Evolutionary conservation across 2,797 vertebrate genomes (phyloP).

Genomic region (Diglossa cyanea): DNA sequence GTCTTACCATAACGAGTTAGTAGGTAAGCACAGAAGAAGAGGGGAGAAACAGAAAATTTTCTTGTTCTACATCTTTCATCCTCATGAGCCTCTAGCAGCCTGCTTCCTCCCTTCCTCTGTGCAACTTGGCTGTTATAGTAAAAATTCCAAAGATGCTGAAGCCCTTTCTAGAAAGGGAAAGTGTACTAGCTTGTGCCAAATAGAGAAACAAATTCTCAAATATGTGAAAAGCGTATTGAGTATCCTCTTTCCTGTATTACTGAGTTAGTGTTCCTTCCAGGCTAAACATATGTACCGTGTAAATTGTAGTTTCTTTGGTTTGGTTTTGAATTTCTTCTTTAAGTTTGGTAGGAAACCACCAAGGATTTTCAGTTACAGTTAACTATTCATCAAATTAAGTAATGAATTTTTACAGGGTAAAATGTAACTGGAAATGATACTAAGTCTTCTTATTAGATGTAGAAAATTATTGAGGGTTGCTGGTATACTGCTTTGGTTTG

Average conservation of each 20-base stretch:
- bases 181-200: background rate
- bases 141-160: background rate
- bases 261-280: background rate
- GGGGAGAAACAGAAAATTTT: background rate
- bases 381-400: background rate
- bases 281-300: accelerated
- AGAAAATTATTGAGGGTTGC: background rate
- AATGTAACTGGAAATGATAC: background rate
- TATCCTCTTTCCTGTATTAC: background rate
- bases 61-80: background rate
- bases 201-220: background rate
- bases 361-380: background rate
- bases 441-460: background rate
- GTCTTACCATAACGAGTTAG: accelerated
- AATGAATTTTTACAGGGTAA: background rate
- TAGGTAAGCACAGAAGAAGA: background rate
- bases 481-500: background rate
- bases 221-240: background rate
- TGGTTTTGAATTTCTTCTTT: background rate
- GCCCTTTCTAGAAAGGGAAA: background rate
- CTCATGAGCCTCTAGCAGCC: background rate
- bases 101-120: background rate
- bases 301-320: background rate
- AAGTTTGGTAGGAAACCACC: background rate
- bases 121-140: background rate